Base-by-base conservation (phyloP, 2,797 vertebrate species). In the Bucorvus abyssinicus region DNA sequence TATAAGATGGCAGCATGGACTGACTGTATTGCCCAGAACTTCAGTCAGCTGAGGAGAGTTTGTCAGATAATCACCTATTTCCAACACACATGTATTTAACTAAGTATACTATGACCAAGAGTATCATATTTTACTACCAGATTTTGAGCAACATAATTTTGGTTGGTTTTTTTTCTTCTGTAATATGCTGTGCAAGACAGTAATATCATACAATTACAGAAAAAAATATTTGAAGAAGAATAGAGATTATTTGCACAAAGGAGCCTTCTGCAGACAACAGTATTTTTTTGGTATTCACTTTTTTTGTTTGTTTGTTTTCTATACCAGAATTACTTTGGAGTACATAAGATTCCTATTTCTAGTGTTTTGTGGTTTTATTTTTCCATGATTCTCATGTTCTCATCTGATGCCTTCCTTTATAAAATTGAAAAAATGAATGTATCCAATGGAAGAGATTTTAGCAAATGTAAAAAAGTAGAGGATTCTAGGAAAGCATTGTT, bases 191-290 rank as follows among this genome's bases (percentile, higher is more conserved):
- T 36, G 10, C 34, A 60, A 87, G 24, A 18, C 5, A 77, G 10
- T 4, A 53, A 57, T 78, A 60, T 64, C 2, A 8, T 30, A 42
- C 12, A 74, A 79, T 40, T 49, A 45, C 8, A 45, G 34, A 7
- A 17, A 14, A 21, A 12, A 17, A 59, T 79, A 47, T 0, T 1
- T 12, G 4, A 87, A 29, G 14, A 69, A 55, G 80, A 19, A 20
- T 20, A n/a, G 6, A 27, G 7, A 56, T 56, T 64, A n/a, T 68
- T 70, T 87, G 8, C 2, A 1, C 10, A 49, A 71, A 81, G 45
- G 6, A 30, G 0, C 15, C 1, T 56, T 84, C 13, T 63, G 9
- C 8, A 49, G 4, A 13, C 20, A 74, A 24, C 3, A 77, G 7
- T 27, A 45, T 42, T 27, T 7, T 7, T 60, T 55, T 70, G 4